phyloP scores from a whole-genome alignment of 1,140 invertebrate genomes.

The Coenobita brevimanus region DNA sequence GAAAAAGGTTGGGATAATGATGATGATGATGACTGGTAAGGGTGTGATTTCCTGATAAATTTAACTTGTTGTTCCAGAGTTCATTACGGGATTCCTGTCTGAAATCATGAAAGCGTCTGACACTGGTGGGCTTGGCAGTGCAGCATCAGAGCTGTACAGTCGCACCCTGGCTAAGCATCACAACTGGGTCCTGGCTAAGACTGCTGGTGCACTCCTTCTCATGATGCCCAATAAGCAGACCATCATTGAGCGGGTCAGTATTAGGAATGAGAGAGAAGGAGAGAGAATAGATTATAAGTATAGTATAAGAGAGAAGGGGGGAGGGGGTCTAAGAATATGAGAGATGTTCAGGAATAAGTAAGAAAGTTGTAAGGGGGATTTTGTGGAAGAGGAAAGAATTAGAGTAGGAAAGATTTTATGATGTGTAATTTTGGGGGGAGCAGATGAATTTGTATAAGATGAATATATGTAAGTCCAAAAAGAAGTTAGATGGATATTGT shows the following conservation, averaged over 20 bases:
- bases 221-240: constrained; percentile 66
- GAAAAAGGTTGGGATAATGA: too few relatives aligned
- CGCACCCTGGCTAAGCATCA: constrained; percentile 63
- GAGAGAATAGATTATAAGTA: too few relatives aligned
- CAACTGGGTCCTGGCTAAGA: constrained; percentile 64
- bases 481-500: too few relatives aligned
- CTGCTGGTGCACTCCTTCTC: constrained; percentile 60
- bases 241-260: constrained; percentile 65
- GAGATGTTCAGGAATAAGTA: neutral
- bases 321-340: neutral
- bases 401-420: too few relatives aligned
- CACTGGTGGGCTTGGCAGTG: constrained; percentile 47
- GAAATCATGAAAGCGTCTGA: constrained; percentile 51
- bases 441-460: too few relatives aligned
- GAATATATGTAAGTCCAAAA: too few relatives aligned
- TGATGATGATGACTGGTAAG: too few relatives aligned
- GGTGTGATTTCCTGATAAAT: too few relatives aligned
- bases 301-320: neutral
- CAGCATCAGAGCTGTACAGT: constrained; percentile 57
- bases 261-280: neutral
- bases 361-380: neutral
- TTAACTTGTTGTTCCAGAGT: constrained; percentile 55
- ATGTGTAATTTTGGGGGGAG: too few relatives aligned
- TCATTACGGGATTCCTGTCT: constrained; percentile 58
- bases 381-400: too few relatives aligned